Evolutionary conservation across 92 coral and sea anemone genomes (phyloP).

Genomic region (Hydrozoanthus gracilis): DNA sequence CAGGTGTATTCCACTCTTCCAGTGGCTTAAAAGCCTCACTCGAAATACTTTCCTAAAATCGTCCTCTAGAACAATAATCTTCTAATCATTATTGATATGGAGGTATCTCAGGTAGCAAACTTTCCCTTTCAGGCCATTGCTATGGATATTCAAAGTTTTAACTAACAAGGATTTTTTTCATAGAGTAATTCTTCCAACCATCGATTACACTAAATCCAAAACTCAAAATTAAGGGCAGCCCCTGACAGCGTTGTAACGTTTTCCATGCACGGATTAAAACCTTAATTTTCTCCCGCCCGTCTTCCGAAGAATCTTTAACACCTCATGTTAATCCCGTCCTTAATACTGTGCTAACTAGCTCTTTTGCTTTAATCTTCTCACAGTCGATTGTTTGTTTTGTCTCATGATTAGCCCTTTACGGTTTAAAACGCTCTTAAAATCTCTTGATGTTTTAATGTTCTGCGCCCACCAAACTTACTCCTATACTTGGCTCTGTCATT

Average conservation of each 20-base stretch:
- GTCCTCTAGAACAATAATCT: no score
- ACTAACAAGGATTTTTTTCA: no score
- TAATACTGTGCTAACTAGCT: constrained; percentile 51
- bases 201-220: neutral
- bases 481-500: no score
- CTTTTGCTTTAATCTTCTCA: constrained; percentile 34
- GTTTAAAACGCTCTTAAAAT: neutral
- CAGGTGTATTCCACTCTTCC: no score
- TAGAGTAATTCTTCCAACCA: no score
- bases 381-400: neutral
- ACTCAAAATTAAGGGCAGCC: neutral
- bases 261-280: neutral
- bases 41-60: no score
- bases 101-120: no score
- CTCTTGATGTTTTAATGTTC: neutral
- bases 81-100: no score
- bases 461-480: no score
- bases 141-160: no score
- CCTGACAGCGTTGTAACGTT: neutral
- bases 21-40: no score
- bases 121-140: no score
- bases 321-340: constrained; percentile 32
- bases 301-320: constrained; percentile 23
- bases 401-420: neutral
- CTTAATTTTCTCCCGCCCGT: neutral